Evolutionary conservation across 2,113 vertebrate species (phyloP).

Genomic region (Malurus alboscapulatus): DNA sequence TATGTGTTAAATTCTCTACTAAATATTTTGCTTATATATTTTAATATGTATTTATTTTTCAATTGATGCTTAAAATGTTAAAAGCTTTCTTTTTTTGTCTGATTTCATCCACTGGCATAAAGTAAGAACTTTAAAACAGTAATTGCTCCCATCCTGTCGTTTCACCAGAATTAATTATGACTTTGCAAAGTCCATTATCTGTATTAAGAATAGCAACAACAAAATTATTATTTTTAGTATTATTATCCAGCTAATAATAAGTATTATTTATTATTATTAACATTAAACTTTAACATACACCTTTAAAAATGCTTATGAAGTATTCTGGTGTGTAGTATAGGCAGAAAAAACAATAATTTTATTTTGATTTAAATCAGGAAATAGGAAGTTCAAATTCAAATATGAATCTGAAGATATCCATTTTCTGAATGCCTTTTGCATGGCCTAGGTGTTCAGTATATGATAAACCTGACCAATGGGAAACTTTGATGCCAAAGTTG

Average conservation of each 20-base stretch:
- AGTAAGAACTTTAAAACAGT: background rate
- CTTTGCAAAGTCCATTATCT: background rate
- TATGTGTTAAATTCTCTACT: background rate
- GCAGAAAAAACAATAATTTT: background rate
- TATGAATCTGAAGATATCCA: fast-evolving
- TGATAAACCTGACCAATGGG: background rate
- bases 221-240: too few relatives aligned
- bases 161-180: background rate
- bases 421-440: background rate
- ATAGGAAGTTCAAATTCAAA: background rate
- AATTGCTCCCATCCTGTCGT: fast-evolving
- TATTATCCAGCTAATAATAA: background rate
- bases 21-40: background rate
- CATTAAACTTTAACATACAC: background rate
- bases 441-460: background rate
- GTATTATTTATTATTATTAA: background rate
- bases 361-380: background rate
- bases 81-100: background rate
- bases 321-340: background rate
- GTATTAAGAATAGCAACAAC: background rate
- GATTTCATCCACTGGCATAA: background rate
- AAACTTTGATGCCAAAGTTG: background rate
- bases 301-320: background rate
- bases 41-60: background rate
- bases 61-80: background rate